Evolutionary conservation across 2,888 invertebrate genomes (phyloP).

Genomic region (Limenitis camilla): DNA sequence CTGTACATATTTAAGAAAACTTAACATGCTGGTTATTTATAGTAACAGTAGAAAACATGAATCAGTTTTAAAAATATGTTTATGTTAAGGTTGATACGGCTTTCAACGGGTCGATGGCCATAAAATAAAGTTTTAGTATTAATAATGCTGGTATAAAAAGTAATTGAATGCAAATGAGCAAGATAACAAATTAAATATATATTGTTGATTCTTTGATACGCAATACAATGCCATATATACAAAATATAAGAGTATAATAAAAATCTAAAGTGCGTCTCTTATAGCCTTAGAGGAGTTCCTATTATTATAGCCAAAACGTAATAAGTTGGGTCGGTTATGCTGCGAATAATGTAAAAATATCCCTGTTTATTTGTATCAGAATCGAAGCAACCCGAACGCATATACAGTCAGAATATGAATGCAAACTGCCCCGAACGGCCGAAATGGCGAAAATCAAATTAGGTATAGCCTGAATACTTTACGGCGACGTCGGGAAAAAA

Average conservation of each 20-base stretch:
- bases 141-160: too few relatives aligned
- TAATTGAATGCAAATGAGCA: too few relatives aligned
- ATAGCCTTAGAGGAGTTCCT: slow-evolving; percentile 29
- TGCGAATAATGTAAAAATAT: slow-evolving; percentile 71
- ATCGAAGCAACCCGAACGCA: slow-evolving; percentile 69
- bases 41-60: too few relatives aligned
- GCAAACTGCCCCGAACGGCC: slow-evolving; percentile 72
- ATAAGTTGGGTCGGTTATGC: slow-evolving; percentile 71
- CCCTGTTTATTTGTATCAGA: slow-evolving; percentile 74
- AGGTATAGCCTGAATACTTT: slow-evolving; percentile 75
- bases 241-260: slow-evolving; percentile 6
- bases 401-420: slow-evolving; percentile 74
- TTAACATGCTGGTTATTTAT: too few relatives aligned
- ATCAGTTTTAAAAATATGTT: too few relatives aligned
- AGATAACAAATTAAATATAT: too few relatives aligned
- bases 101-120: too few relatives aligned
- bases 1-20: too few relatives aligned
- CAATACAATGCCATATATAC: not conserved
- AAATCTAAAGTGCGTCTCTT: slow-evolving; percentile 18
- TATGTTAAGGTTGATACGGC: too few relatives aligned
- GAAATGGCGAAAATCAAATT: slow-evolving; percentile 74
- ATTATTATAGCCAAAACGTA: slow-evolving; percentile 68
- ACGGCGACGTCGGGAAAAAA: slow-evolving; percentile 71
- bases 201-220: not conserved
- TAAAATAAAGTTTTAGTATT: too few relatives aligned